These are phyloP conservation scores for Stigmatopora nigra DNA, from an alignment of 2,113 vertebrate species.

Conservation along the genomic window DNA sequence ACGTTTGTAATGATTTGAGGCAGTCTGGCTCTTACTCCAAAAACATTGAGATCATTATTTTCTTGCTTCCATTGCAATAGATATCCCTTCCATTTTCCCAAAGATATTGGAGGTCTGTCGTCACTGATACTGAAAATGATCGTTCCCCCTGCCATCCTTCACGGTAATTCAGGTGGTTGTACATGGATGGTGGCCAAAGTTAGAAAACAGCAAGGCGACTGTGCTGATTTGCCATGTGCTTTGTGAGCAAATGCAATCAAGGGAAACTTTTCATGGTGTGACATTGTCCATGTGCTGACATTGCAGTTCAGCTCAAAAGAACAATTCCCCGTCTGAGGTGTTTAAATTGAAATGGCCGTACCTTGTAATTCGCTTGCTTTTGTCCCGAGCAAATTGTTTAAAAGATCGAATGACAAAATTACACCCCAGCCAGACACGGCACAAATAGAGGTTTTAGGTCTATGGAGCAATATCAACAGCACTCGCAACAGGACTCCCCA, in stretches of 20 bases:
- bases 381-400: constrained; percentile 25
- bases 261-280: constrained; percentile 43
- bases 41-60: not conserved
- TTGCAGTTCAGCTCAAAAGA: constrained; percentile 44
- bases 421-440: constrained; percentile 31
- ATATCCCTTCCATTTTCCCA: too few species aligned
- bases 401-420: constrained; percentile 59
- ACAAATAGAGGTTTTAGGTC: constrained; percentile 43
- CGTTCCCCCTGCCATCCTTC: too few species aligned
- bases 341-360: constrained; percentile 51
- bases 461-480: constrained; percentile 54
- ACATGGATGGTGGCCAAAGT: too few species aligned
- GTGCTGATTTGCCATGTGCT: constrained; percentile 23
- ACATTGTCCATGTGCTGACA: constrained; percentile 47
- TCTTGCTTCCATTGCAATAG: too few species aligned
- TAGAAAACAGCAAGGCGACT: not conserved
- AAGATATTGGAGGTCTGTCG: too few species aligned
- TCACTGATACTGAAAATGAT: too few species aligned
- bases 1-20: not conserved
- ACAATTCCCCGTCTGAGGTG: constrained; percentile 38
- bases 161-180: too few species aligned
- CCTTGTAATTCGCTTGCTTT: constrained; percentile 36
- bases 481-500: constrained; percentile 44
- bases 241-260: constrained; percentile 27
- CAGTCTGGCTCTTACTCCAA: not conserved